Base-by-base conservation (phyloP, 2,113 vertebrate genomes). In the Microcebus murinus region DNA sequence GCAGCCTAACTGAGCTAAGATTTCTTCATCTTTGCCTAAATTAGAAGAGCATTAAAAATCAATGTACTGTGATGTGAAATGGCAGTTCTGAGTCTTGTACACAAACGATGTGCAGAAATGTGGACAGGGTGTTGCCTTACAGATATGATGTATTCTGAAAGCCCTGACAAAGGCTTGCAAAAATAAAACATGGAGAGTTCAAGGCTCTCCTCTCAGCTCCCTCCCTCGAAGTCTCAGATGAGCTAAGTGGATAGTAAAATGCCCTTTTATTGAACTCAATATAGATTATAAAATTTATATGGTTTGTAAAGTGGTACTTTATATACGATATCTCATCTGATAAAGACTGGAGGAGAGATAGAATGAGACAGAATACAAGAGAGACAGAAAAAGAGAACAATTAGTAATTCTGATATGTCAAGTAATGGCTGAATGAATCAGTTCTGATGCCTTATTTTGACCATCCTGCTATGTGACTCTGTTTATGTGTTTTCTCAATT, bases 131-230 rank as follows among this genome's bases (percentile, higher is more conserved):
- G 98, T 93, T 98, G 93, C 97, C 77, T 97, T 94, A 97, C 57
- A 96, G 96, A 98, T 94, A 70, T 98, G 98, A 99, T 99, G 90
- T n/a, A 95, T 98, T 98, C 71, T 98, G 98, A 99, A 99, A 98
- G 98, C 94, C 79, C 92, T 95, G 97, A 97, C 97, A 98, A 98
- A 98, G 97, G 84, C 96, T 97, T 77, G 91, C 85, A 96, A 97
- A 98, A 97, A 87, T 68, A 93, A 98, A 98, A 94, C 57, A 85
- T 59, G 11, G 85, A 87, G 63, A 97, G 74, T 94, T 50, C 45
- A 74, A n/a, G 55, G 50, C 18, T 27, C 57, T 36, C 0, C 18
- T 27, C 57, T 36, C 0, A 0, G 20, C 79, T 29, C 52, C 48
- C 50, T 45, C 55, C 96, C 90, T 55, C 29, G 79, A 94, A 97